These are phyloP conservation scores for Ormyrus rosae DNA, from an alignment of 2,888 invertebrate species.

Conservation along the genomic window DNA sequence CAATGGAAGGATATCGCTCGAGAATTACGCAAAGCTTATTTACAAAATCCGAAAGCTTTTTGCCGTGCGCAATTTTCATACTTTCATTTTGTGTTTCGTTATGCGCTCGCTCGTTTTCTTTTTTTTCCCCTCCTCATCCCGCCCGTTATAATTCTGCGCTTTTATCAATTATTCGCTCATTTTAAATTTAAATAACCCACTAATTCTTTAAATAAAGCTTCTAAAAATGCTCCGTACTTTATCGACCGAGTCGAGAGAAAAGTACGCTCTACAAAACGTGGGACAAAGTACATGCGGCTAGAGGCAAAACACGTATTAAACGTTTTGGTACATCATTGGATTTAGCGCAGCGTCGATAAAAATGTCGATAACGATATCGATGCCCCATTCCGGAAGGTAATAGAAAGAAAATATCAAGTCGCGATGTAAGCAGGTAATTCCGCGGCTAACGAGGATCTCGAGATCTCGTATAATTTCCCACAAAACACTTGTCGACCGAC, in stretches of 20 bases:
- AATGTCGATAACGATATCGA: slow-evolving; percentile 20
- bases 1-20: slow-evolving; percentile 57
- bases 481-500: slow-evolving; percentile 50
- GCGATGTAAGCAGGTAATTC: slow-evolving; percentile 47
- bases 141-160: not conserved
- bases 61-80: slow-evolving; percentile 35
- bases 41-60: slow-evolving; percentile 53
- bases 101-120: not conserved
- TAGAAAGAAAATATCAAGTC: not conserved
- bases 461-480: slow-evolving; percentile 42
- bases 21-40: slow-evolving; percentile 56
- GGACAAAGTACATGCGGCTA: too few relatives aligned
- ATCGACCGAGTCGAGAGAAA: not conserved
- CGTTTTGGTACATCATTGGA: too few relatives aligned
- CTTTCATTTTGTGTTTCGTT: slow-evolving; percentile 16
- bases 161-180: slow-evolving; percentile 40
- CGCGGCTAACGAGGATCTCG: slow-evolving; percentile 44
- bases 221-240: not conserved
- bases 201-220: not conserved
- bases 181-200: slow-evolving; percentile 14
- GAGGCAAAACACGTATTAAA: too few relatives aligned
- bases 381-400: not conserved
- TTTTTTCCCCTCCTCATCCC: not conserved
- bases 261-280: too few relatives aligned
- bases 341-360: not conserved